Conservation (phyloP, 2,797 vertebrate species). For the Takifugu rubripes region DNA sequence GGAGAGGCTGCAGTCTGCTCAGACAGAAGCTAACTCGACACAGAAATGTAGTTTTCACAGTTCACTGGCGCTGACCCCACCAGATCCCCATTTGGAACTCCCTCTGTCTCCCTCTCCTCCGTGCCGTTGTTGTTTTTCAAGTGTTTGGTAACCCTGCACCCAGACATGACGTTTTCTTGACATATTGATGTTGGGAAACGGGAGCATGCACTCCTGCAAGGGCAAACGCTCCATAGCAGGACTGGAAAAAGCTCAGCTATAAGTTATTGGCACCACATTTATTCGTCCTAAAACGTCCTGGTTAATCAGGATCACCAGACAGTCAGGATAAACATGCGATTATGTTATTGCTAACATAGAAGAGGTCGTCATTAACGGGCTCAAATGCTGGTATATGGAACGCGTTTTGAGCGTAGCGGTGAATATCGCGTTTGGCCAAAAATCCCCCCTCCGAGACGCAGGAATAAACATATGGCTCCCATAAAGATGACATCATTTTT, state of each 20-base stretch:
- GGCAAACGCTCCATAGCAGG: conserved; percentile 50
- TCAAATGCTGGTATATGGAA: too few relatives aligned
- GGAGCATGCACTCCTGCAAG: conserved; percentile 44
- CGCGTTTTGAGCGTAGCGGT: too few relatives aligned
- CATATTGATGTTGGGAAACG: conserved; percentile 69
- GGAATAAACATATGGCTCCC: conserved; percentile 5
- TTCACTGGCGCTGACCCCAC: conserved; percentile 39
- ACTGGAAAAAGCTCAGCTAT: conserved; percentile 35
- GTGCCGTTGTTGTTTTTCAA: conserved; percentile 68
- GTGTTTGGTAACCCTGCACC: conserved; percentile 59
- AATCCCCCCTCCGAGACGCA: not conserved
- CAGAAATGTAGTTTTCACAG: conserved; percentile 43
- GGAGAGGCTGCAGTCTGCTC: conserved; percentile 50
- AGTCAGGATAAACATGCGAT: not conserved
- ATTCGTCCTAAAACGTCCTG: conserved; percentile 2
- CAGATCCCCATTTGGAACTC: conserved; percentile 31
- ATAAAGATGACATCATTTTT: conserved; percentile 19
- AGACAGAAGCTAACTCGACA: conserved; percentile 37
- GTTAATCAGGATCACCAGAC: conserved; percentile 10
- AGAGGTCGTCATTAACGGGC: too few relatives aligned
- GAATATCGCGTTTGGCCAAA: too few relatives aligned
- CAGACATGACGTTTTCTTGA: conserved; percentile 74
- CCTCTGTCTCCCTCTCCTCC: conserved; percentile 35
- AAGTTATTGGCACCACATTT: conserved; percentile 3
- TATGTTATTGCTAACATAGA: not conserved